Conservation (phyloP, 2,113 vertebrate genomes). For the Halichoerus grypus region DNA sequence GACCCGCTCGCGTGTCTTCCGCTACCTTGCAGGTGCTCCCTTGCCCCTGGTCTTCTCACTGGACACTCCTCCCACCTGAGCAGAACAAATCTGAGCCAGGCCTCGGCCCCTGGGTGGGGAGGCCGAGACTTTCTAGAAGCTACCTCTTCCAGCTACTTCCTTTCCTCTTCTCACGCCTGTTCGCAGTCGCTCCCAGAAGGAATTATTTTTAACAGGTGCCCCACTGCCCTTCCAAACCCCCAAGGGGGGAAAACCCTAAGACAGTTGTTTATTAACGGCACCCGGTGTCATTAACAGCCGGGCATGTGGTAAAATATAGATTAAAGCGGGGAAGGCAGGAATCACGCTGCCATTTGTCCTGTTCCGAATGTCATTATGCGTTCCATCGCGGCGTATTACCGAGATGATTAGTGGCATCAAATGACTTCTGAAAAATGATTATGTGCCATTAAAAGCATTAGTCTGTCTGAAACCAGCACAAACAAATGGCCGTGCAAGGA, state of each 20-base stretch:
- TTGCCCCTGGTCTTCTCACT: not conserved
- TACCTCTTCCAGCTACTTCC: not conserved
- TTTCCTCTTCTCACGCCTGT: not conserved
- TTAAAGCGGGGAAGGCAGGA: slow-evolving; percentile 68
- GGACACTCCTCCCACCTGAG: not conserved
- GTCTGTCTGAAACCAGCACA: slow-evolving; percentile 87
- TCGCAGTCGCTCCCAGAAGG: not conserved
- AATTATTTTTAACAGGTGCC: slow-evolving; percentile 36
- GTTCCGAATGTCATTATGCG: slow-evolving; percentile 83
- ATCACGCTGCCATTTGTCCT: slow-evolving; percentile 83
- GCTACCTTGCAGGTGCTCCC: not conserved
- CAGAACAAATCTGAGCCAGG: not conserved
- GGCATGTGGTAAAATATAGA: slow-evolving; percentile 84
- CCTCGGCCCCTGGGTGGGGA: rapidly evolving
- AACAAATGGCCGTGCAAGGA: slow-evolving; percentile 86
- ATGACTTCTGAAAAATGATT: slow-evolving; percentile 90
- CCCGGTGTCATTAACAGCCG: slow-evolving; percentile 79
- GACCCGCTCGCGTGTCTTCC: rapidly evolving
- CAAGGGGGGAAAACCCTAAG: not conserved
- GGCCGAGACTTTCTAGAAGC: not conserved
- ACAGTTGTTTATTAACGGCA: slow-evolving; percentile 82
- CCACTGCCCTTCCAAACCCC: slow-evolving; percentile 36
- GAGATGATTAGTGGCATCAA: slow-evolving; percentile 89
- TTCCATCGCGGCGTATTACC: slow-evolving; percentile 82
- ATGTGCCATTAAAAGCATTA: slow-evolving; percentile 90